Conservation (phyloP, 1,140 invertebrate genomes). For the Sarcophaga bullata region DNA sequence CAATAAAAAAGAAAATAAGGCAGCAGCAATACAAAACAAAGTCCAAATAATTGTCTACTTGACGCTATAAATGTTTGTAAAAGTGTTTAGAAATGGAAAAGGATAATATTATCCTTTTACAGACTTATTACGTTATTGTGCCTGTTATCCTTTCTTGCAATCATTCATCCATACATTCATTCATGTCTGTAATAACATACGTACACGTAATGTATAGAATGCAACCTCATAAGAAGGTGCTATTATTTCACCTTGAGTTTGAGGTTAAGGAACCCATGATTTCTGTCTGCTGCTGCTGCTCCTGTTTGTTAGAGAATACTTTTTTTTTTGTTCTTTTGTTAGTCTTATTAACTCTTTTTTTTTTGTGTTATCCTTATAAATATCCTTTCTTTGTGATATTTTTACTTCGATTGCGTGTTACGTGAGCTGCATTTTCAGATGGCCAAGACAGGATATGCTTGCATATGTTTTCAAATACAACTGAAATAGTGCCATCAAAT, state of each 20-base stretch:
- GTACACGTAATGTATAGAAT: constrained; percentile 14
- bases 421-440: constrained; percentile 30
- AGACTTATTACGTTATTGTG: neutral
- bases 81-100: constrained; percentile 12
- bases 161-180: neutral
- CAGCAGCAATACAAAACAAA: neutral
- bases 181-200: neutral
- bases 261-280: constrained; percentile 46
- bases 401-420: constrained; percentile 43
- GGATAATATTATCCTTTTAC: constrained; percentile 36
- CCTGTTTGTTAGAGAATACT: neutral
- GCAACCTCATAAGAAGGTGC: constrained; percentile 2
- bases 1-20: neutral
- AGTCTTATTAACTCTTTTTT: constrained; percentile 30
- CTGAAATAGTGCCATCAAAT: neutral
- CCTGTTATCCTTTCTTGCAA: neutral
- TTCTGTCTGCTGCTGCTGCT: constrained; percentile 27
- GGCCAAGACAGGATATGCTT: constrained; percentile 28
- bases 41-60: constrained; percentile 34
- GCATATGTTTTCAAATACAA: constrained; percentile 26
- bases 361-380: neutral
- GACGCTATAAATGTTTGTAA: neutral
- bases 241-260: constrained; percentile 40
- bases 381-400: constrained; percentile 10
- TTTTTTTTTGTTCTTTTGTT: neutral